Percentiles rank a stretch among this genome's conserved stretches.
Conservation (phyloP, 53 echinoderm and acorn worm genomes). For the Antedon mediterranea region DNA sequence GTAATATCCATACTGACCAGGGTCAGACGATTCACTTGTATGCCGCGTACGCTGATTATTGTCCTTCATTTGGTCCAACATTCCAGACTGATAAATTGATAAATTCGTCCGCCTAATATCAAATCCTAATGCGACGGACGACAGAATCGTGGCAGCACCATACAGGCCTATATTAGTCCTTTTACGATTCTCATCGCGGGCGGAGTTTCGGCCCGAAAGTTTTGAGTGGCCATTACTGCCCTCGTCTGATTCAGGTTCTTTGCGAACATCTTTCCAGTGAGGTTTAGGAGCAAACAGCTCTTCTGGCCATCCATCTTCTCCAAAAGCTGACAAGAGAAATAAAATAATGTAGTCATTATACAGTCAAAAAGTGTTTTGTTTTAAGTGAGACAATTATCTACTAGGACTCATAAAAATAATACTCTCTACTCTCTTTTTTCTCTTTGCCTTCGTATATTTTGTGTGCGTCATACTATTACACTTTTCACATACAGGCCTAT, state of each 20-base stretch:
- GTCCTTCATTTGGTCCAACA: slow-evolving; percentile 29
- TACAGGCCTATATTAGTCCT: slow-evolving; percentile 67
- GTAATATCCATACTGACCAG: neutral
- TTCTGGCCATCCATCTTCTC: slow-evolving; percentile 30
- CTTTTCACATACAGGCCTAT: too few relatives aligned
- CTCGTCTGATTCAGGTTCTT: slow-evolving; percentile 22
- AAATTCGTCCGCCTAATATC: slow-evolving; percentile 51
- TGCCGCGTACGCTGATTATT: slow-evolving; percentile 8
- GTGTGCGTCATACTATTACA: too few relatives aligned
- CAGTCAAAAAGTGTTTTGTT: too few relatives aligned
- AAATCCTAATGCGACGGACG: slow-evolving; percentile 79
- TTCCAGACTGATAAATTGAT: slow-evolving; percentile 42
- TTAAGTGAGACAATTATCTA: too few relatives aligned
- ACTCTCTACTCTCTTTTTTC: too few relatives aligned
- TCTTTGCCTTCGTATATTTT: too few relatives aligned
- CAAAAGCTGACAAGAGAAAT: neutral
- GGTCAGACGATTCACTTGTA: neutral
- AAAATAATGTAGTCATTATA: neutral
- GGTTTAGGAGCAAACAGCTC: slow-evolving; percentile 57
- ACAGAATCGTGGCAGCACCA: slow-evolving; percentile 89
- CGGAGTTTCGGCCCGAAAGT: slow-evolving; percentile 32
- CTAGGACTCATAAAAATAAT: too few relatives aligned
- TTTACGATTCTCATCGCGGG: slow-evolving; percentile 30
- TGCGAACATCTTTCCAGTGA: slow-evolving; percentile 79
- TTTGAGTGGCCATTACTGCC: slow-evolving; percentile 39